Percentiles rank a stretch among this genome's conserved stretches.
Conservation (phyloP, 2,797 vertebrate genomes). For the Pygocentrus nattereri region DNA sequence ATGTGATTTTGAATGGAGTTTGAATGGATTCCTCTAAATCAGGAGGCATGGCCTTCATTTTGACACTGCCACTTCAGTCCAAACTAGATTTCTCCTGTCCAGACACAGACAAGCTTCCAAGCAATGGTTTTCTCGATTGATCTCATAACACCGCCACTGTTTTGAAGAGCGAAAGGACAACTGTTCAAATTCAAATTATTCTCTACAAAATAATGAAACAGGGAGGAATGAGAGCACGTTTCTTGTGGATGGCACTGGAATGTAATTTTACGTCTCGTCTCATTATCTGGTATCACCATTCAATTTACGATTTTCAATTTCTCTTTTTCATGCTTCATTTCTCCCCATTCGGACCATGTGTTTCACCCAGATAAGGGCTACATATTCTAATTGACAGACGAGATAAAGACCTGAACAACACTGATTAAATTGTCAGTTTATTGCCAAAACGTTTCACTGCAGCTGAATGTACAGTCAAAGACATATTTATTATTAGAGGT, state of each 20-base stretch:
- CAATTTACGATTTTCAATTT: slow-evolving; percentile 59
- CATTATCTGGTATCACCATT: slow-evolving; percentile 54
- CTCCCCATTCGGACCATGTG: slow-evolving; percentile 43
- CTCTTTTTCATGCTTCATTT: slow-evolving; percentile 55
- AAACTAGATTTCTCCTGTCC: not conserved
- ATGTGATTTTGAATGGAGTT: not conserved
- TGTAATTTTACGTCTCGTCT: slow-evolving; percentile 53
- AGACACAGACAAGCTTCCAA: not conserved
- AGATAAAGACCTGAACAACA: slow-evolving; percentile 53
- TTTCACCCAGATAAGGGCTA: slow-evolving; percentile 53
- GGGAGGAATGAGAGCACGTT: slow-evolving; percentile 19
- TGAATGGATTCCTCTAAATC: not conserved
- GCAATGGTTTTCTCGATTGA: not conserved
- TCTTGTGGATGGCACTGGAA: slow-evolving; percentile 31
- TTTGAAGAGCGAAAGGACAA: slow-evolving; percentile 25
- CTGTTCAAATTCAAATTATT: slow-evolving; percentile 43
- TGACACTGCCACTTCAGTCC: not conserved
- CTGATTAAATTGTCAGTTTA: slow-evolving; percentile 47
- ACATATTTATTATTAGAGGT: slow-evolving; percentile 23
- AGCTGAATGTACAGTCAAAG: slow-evolving; percentile 9
- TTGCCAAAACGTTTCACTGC: slow-evolving; percentile 36
- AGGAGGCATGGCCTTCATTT: not conserved
- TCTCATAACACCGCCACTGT: not conserved
- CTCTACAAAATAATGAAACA: slow-evolving; percentile 45
- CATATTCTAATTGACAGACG: slow-evolving; percentile 50